These are phyloP conservation scores for Jacana jacana DNA, from an alignment of 2,113 vertebrate genomes.

Conservation along the genomic window DNA sequence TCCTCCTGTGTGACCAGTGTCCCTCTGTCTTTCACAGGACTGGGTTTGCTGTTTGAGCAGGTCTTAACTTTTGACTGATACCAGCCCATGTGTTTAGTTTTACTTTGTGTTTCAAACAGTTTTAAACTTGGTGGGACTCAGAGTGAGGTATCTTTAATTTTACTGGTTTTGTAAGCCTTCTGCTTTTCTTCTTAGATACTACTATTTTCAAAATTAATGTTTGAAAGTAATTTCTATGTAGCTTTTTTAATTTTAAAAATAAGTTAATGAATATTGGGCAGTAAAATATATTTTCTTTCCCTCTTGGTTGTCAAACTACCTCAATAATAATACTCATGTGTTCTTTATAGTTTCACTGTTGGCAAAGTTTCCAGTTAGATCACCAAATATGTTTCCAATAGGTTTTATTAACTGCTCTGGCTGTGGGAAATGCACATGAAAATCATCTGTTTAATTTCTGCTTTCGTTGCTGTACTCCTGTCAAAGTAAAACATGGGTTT, in stretches of 20 bases:
- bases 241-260: not conserved
- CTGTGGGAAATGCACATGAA: not conserved
- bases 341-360: not conserved
- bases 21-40: not conserved
- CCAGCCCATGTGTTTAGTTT: not conserved
- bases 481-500: not conserved
- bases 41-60: not conserved
- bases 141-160: not conserved
- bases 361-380: not conserved
- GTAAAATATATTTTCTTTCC: not conserved
- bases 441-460: not conserved
- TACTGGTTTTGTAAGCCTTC: not conserved
- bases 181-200: not conserved
- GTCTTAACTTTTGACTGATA: not conserved
- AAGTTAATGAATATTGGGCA: not conserved
- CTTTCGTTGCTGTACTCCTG: not conserved
- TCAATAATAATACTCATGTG: not conserved
- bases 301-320: not conserved
- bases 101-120: not conserved
- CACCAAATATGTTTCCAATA: not conserved
- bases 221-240: not conserved
- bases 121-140: not conserved
- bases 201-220: not conserved
- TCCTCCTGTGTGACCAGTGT: rapidly evolving
- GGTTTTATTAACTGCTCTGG: not conserved